These are phyloP conservation scores for Ornithoptera alexandrae DNA, from an alignment of 2,888 invertebrate species.

Conservation along the genomic window DNA sequence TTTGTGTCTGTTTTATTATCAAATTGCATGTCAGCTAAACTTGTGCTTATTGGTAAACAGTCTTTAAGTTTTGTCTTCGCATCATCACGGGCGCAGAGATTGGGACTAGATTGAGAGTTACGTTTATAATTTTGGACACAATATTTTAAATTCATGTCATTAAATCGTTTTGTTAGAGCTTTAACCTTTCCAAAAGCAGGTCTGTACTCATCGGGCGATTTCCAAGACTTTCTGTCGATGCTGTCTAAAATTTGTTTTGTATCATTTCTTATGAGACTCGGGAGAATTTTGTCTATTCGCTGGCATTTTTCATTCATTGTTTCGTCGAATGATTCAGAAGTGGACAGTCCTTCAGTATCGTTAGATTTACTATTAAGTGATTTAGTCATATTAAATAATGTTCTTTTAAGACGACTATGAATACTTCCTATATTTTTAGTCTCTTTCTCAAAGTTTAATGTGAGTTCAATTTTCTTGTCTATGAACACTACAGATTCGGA, in stretches of 20 bases:
- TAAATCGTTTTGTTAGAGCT: conserved; percentile 85
- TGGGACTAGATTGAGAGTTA: conserved; percentile 73
- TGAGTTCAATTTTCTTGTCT: conserved; percentile 52
- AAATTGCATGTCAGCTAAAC: conserved; percentile 67
- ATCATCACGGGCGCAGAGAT: conserved; percentile 58
- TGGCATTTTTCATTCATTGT: conserved; percentile 40
- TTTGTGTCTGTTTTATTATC: conserved; percentile 63
- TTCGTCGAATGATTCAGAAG: conserved; percentile 61
- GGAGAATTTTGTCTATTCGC: conserved; percentile 36
- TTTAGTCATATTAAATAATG: conserved; percentile 59
- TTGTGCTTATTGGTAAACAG: conserved; percentile 59
- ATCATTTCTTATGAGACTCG: conserved; percentile 49
- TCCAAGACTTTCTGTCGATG: conserved; percentile 81
- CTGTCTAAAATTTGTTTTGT: conserved; percentile 62
- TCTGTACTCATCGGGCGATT: conserved; percentile 84
- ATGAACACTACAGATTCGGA: conserved; percentile 35
- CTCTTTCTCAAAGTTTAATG: conserved; percentile 54
- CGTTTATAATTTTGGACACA: conserved; percentile 67
- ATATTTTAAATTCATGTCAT: conserved; percentile 71
- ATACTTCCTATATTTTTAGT: conserved; percentile 52
- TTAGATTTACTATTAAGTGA: conserved; percentile 63
- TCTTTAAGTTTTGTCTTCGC: conserved; percentile 46
- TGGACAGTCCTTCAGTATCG: conserved; percentile 61
- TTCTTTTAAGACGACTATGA: conserved; percentile 59
- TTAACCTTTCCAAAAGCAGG: conserved; percentile 85